A percentile compares a stretch with the other conserved stretches of the same genome.
Conservation (phyloP, 2,113 vertebrate species). For the Chaetodon auriga region DNA sequence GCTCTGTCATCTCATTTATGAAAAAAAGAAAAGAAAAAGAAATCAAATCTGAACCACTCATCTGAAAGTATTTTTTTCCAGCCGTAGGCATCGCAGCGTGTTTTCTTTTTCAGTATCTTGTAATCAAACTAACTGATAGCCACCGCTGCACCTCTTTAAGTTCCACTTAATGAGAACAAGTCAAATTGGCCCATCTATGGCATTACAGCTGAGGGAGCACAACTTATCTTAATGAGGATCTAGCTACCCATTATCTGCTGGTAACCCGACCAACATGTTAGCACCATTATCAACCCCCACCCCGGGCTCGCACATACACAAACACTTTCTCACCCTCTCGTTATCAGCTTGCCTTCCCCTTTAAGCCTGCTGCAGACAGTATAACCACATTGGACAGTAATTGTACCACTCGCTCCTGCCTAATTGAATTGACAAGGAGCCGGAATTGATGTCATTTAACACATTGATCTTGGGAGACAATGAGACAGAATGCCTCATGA, state of each 20-base stretch:
- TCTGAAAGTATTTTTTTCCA: slow-evolving; percentile 37
- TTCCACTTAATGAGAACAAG: slow-evolving; percentile 80
- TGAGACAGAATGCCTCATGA: slow-evolving; percentile 65
- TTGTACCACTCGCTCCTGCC: slow-evolving; percentile 83
- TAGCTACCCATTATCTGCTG: slow-evolving; percentile 76
- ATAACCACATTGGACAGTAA: slow-evolving; percentile 84
- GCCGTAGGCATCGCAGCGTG: slow-evolving; percentile 21
- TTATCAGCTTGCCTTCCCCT: slow-evolving; percentile 74
- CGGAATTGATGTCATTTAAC: slow-evolving; percentile 87
- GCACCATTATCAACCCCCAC: slow-evolving; percentile 60
- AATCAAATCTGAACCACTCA: slow-evolving; percentile 35
- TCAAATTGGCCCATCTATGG: slow-evolving; percentile 76
- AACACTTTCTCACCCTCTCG: slow-evolving; percentile 63
- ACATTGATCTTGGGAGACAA: slow-evolving; percentile 83
- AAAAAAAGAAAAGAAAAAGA: not conserved
- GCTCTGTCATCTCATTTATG: slow-evolving; percentile 40
- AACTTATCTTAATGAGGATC: slow-evolving; percentile 83
- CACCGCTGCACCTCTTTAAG: slow-evolving; percentile 72
- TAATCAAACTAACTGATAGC: slow-evolving; percentile 77
- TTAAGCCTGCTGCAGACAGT: slow-evolving; percentile 76
- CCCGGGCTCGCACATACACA: slow-evolving; percentile 52
- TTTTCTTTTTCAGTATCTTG: slow-evolving; percentile 62
- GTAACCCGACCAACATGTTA: slow-evolving; percentile 77
- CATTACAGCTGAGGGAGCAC: slow-evolving; percentile 67
- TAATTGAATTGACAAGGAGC: slow-evolving; percentile 88